phyloP scores from a whole-genome alignment of 2,113 vertebrate species.

The Nothoprocta pentlandii region DNA sequence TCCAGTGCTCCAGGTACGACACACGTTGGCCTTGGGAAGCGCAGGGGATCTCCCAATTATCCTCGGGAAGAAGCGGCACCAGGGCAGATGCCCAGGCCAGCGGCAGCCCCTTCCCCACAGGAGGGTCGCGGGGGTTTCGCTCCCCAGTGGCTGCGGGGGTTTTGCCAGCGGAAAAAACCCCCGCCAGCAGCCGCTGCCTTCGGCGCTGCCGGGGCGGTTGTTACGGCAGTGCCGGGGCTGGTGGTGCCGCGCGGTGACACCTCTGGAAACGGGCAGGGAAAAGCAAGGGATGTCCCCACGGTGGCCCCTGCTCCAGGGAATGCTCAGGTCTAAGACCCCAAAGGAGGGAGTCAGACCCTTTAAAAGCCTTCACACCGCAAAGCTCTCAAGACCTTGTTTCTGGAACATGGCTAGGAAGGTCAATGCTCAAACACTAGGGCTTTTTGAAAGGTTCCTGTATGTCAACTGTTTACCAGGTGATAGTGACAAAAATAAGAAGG shows the following conservation, averaged over 20 bases:
- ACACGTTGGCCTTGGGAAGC: not conserved
- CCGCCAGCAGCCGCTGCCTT: rapidly evolving
- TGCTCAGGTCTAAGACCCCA: not conserved
- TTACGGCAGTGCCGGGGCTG: not conserved
- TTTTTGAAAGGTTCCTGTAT: not conserved
- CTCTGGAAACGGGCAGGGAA: not conserved
- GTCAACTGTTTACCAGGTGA: not conserved
- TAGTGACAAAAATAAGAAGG: not conserved
- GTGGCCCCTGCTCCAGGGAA: not conserved
- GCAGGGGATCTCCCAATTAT: not conserved
- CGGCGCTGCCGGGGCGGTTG: not conserved
- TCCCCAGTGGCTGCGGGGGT: not conserved
- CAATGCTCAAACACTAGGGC: not conserved
- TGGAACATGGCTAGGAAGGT: not conserved
- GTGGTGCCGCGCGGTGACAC: rapidly evolving
- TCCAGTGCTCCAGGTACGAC: not conserved
- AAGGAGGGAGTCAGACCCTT: not conserved
- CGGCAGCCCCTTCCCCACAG: no score
- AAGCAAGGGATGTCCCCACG: not conserved
- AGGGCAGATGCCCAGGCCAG: not conserved
- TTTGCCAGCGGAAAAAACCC: not conserved
- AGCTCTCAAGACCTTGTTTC: not conserved
- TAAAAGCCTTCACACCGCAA: not conserved
- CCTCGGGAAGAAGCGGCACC: not conserved
- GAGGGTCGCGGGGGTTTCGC: no score